Evolutionary conservation across 2,113 vertebrate genomes (phyloP).

Genomic region (Nothoprocta perdicaria): DNA sequence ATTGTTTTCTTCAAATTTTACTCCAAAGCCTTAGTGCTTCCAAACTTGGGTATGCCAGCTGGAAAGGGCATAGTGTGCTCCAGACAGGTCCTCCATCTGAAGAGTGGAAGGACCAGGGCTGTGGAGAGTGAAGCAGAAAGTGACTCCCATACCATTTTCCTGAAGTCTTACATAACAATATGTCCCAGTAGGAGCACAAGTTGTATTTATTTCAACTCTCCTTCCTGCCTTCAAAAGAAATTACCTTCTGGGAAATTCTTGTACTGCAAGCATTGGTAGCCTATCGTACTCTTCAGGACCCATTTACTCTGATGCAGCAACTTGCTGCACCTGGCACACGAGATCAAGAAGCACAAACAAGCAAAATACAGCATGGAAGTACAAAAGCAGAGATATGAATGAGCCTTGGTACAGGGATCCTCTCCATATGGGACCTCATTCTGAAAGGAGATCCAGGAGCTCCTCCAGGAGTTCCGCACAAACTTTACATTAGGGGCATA

Average conservation of each 20-base stretch:
- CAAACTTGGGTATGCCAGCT: background rate
- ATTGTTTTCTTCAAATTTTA: background rate
- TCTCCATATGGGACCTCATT: background rate
- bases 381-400: background rate
- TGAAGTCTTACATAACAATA: background rate
- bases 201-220: background rate
- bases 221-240: background rate
- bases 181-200: background rate
- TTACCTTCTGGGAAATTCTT: background rate
- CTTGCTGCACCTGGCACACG: background rate
- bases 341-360: background rate
- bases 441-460: background rate
- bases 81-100: background rate
- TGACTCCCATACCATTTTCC: background rate
- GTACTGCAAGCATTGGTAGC: background rate
- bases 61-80: background rate
- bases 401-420: background rate
- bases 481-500: background rate
- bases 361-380: background rate
- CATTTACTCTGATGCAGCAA: background rate
- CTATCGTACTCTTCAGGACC: background rate
- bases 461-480: background rate
- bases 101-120: background rate
- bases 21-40: background rate
- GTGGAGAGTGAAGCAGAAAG: background rate